A percentile compares a stretch with the other conserved stretches of the same genome.
phyloP scores from a whole-genome alignment of 1,140 invertebrate species.

The Drosophila baimaii region DNA sequence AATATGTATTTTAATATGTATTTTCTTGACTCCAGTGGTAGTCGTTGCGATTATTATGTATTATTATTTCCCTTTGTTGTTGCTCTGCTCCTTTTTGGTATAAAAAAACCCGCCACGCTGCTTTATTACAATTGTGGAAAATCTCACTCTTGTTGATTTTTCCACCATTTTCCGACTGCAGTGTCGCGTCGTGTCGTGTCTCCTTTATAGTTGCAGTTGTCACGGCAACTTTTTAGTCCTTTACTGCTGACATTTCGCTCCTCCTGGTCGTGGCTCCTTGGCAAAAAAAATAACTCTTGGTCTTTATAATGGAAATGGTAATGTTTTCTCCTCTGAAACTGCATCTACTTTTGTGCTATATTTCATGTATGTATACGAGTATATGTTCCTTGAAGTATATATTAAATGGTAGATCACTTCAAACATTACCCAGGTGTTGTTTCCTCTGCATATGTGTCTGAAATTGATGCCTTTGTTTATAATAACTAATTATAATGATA shows the following conservation, averaged over 20 bases:
- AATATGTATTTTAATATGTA: not conserved
- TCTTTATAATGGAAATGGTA: too few relatives aligned
- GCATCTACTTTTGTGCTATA: not conserved
- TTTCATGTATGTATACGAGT: not conserved
- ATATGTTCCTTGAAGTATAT: not conserved
- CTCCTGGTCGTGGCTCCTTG: not conserved
- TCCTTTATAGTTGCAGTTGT: constrained; percentile 4
- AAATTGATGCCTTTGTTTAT: too few relatives aligned
- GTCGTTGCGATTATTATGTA: too few relatives aligned
- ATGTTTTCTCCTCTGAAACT: not conserved
- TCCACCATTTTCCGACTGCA: constrained; percentile 14
- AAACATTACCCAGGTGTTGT: too few relatives aligned
- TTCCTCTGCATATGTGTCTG: too few relatives aligned
- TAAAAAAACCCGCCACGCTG: not conserved
- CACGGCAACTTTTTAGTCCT: constrained; percentile 7
- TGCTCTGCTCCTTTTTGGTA: not conserved
- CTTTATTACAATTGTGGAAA: constrained; percentile 23
- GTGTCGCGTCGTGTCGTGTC: not conserved
- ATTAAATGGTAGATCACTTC: too few relatives aligned
- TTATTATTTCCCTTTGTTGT: constrained; percentile 5
- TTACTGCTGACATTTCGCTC: not conserved
- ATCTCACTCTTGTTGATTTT: constrained; percentile 12
- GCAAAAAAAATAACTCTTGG: not conserved
- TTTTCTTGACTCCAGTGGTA: too few relatives aligned
- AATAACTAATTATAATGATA: too few relatives aligned